Conservation (phyloP, 2,113 vertebrate genomes). For the Salvelinus fontinalis region DNA sequence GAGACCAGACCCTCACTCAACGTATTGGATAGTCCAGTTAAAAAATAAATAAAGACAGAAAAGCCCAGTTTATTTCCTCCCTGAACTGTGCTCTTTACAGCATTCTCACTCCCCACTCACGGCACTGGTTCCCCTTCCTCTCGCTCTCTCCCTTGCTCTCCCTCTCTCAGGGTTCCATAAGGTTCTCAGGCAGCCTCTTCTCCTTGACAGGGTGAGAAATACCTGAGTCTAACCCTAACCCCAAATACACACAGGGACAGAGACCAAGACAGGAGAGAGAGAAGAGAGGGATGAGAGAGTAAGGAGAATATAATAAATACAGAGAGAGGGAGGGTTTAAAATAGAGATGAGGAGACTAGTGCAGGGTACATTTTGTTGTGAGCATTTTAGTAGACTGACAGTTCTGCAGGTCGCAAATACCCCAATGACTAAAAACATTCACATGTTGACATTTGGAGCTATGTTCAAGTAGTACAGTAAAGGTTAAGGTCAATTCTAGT, state of each 20-base stretch:
- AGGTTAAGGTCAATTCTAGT: too few relatives aligned
- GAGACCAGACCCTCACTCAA: slow-evolving; percentile 19
- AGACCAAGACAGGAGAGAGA: slow-evolving; percentile 4
- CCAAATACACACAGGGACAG: slow-evolving; percentile 27
- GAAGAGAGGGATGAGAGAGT: slow-evolving; percentile 5
- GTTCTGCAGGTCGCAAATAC: too few relatives aligned
- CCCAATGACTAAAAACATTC: too few relatives aligned
- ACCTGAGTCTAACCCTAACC: slow-evolving; percentile 47
- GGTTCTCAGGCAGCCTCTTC: slow-evolving; percentile 52
- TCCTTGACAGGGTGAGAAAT: slow-evolving; percentile 75
- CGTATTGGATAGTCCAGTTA: neutral
- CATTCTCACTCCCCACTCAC: slow-evolving; percentile 35
- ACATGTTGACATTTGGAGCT: too few relatives aligned
- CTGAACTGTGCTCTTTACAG: slow-evolving; percentile 48
- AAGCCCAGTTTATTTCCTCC: slow-evolving; percentile 12
- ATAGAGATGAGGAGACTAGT: neutral
- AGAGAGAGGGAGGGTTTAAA: neutral
- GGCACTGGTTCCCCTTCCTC: slow-evolving; percentile 5
- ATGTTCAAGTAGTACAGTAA: too few relatives aligned
- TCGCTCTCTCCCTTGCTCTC: slow-evolving; percentile 1
- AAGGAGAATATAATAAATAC: neutral
- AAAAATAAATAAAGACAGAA: slow-evolving; percentile 10
- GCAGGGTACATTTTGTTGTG: too few relatives aligned
- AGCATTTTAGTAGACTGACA: too few relatives aligned
- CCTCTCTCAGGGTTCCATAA: slow-evolving; percentile 43